Percentiles rank a stretch among this genome's conserved stretches.
phyloP scores from a whole-genome alignment of 2,888 invertebrate genomes.

The Thereva nobilitata region DNA sequence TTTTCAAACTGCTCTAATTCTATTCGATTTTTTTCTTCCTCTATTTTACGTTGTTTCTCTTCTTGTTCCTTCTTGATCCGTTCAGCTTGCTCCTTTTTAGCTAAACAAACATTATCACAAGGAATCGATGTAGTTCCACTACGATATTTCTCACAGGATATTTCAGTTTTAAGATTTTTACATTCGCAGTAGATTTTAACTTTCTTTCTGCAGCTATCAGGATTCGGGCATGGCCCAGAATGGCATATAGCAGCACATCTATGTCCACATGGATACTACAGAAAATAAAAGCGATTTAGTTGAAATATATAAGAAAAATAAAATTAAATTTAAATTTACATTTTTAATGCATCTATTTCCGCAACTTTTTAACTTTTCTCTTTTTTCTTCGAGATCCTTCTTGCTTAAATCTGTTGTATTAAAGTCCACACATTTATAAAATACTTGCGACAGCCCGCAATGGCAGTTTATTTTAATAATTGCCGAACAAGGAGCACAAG shows the following conservation, averaged over 20 bases:
- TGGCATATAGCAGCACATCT: constrained; percentile 77
- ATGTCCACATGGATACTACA: constrained; percentile 81
- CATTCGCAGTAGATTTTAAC: constrained; percentile 79
- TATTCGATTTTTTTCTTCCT: constrained; percentile 70
- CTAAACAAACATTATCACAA: constrained; percentile 69
- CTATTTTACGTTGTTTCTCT: constrained; percentile 61
- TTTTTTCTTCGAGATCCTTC: constrained; percentile 52
- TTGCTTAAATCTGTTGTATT: constrained; percentile 59
- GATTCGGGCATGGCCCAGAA: constrained; percentile 68
- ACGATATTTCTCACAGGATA: constrained; percentile 67
- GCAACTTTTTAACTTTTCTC: constrained; percentile 61
- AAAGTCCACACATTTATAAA: constrained; percentile 74
- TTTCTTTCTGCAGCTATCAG: constrained; percentile 75
- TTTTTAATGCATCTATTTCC: constrained; percentile 85
- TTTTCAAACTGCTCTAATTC: constrained; percentile 79
- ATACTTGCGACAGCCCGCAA: constrained; percentile 77
- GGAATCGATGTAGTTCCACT: constrained; percentile 54
- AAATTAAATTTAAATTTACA: constrained; percentile 58
- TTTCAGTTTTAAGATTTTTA: constrained; percentile 74
- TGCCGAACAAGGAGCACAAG: constrained; percentile 75
- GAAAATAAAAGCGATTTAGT: constrained; percentile 24
- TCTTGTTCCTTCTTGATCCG: constrained; percentile 61
- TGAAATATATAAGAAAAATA: constrained; percentile 28
- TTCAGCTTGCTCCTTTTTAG: constrained; percentile 63
- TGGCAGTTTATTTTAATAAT: constrained; percentile 76